Conservation (phyloP, 2,797 vertebrate genomes). For the Cossypha heuglini region DNA sequence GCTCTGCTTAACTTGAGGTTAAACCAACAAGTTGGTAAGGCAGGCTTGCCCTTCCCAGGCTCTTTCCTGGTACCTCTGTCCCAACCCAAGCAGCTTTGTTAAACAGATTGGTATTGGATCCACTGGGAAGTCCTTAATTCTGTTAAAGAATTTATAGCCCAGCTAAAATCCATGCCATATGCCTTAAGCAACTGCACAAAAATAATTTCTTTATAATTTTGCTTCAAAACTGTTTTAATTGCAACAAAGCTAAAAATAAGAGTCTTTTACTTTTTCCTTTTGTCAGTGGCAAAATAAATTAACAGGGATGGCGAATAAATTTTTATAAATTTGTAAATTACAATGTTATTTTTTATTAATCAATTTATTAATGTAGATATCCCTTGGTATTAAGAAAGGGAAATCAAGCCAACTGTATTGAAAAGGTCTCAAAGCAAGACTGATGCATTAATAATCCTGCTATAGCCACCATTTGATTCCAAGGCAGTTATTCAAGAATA, state of each 20-base stretch:
- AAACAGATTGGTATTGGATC: background rate
- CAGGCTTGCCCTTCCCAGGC: background rate
- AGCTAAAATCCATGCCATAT: background rate
- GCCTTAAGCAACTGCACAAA: slow-evolving; percentile 12
- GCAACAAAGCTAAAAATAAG: background rate
- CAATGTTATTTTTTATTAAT: background rate
- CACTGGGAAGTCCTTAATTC: background rate
- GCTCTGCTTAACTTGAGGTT: background rate
- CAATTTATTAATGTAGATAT: background rate
- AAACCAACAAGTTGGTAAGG: background rate
- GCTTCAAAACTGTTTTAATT: background rate
- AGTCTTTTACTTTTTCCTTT: background rate
- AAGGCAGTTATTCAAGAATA: background rate
- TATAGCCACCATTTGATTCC: background rate
- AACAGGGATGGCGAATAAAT: background rate
- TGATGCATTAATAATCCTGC: background rate
- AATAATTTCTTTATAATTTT: background rate
- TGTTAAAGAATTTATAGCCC: slow-evolving; percentile 6
- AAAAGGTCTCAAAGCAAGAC: background rate
- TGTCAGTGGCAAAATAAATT: background rate
- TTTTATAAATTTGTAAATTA: background rate
- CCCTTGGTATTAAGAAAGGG: background rate
- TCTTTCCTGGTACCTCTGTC: background rate
- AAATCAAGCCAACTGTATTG: background rate
- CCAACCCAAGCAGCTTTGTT: background rate